A percentile compares a stretch with the other conserved stretches of the same genome.
Conservation (phyloP, 2,888 invertebrate genomes). For the Euplagia quadripunctaria region DNA sequence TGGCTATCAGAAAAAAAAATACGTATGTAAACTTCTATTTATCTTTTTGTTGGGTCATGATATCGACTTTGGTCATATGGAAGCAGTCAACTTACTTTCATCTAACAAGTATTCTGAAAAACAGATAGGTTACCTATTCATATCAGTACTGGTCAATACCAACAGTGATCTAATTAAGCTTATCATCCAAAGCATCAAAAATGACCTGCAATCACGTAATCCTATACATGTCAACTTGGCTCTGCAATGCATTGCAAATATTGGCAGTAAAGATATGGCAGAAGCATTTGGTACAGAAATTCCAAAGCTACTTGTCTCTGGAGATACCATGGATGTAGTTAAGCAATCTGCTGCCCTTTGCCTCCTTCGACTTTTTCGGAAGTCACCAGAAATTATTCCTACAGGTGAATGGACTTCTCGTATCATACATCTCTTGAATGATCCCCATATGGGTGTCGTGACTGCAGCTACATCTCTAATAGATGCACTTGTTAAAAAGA, state of each 20-base stretch:
- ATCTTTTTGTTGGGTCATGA: conserved; percentile 99
- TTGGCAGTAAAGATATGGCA: conserved; percentile 99
- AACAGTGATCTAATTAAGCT: conserved; percentile 99
- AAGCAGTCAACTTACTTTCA: conserved; percentile 99
- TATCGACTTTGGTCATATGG: conserved; percentile 99
- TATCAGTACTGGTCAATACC: conserved; percentile 99
- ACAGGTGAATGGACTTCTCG: conserved; percentile 99
- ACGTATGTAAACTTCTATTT: conserved; percentile 99
- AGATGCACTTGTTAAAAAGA: conserved; percentile 99
- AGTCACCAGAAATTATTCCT: conserved; percentile 98
- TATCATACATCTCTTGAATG: conserved; percentile 99
- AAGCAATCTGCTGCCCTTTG: conserved; percentile 99
- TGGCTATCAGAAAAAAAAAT: conserved; percentile 99
- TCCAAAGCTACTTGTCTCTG: conserved; percentile 98
- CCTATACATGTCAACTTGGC: conserved; percentile 99
- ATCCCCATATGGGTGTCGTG: conserved; percentile 99
- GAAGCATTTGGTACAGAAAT: conserved; percentile 99
- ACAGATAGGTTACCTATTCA: conserved; percentile 99
- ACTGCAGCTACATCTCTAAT: conserved; percentile 99
- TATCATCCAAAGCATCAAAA: conserved; percentile 99
- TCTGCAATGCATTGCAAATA: conserved; percentile 99
- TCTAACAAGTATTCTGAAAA: conserved; percentile 99
- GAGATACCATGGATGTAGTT: conserved; percentile 99
- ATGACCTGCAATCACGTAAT: conserved; percentile 98
- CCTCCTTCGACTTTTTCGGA: conserved; percentile 96